These are phyloP conservation scores for Poecilus cupreus DNA, from an alignment of 2,888 invertebrate genomes.

Conservation along the genomic window DNA sequence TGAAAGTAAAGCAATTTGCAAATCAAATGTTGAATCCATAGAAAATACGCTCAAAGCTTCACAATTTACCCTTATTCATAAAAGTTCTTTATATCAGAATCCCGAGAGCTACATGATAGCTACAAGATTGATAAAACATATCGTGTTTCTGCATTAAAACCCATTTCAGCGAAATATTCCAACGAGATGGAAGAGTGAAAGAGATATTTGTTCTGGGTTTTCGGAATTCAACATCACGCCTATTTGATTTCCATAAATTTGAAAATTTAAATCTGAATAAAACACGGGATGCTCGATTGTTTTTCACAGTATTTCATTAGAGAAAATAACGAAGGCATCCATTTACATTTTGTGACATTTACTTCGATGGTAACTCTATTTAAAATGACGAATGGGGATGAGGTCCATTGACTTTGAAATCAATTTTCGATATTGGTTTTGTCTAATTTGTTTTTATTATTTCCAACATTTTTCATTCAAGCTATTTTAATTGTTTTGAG, in stretches of 20 bases:
- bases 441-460: too few relatives aligned
- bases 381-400: neutral
- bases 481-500: too few relatives aligned
- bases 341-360: conserved; percentile 16
- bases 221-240: neutral
- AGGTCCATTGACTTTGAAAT: too few relatives aligned
- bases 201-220: neutral
- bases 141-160: neutral
- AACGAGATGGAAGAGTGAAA: too few relatives aligned
- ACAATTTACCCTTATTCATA: too few relatives aligned
- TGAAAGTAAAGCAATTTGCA: too few relatives aligned
- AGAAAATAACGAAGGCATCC: neutral
- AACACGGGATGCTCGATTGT: neutral
- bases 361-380: neutral
- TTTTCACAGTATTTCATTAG: neutral
- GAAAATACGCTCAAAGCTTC: too few relatives aligned
- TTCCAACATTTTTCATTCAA: too few relatives aligned
- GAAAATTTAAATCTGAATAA: conserved; percentile 8
- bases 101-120: neutral
- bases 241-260: conserved; percentile 20
- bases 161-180: neutral
- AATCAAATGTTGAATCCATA: too few relatives aligned
- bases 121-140: neutral
- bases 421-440: too few relatives aligned
- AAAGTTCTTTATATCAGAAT: too few relatives aligned